phyloP scores from a whole-genome alignment of 2,113 vertebrate species.

The Tympanuchus pallidicinctus region DNA sequence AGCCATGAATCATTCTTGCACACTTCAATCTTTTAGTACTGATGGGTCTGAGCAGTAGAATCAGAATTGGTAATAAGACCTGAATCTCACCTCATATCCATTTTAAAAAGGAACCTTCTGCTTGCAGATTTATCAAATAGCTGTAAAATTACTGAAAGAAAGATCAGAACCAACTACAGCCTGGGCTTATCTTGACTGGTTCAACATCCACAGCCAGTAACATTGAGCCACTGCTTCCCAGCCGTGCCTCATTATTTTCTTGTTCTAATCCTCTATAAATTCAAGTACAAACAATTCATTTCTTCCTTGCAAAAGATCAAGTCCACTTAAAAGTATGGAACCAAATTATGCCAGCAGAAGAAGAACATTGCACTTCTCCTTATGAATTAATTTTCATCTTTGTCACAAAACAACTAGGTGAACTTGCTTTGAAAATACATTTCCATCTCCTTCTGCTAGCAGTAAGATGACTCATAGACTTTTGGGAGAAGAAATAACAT shows the following conservation, averaged over 20 bases:
- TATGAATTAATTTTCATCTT: not conserved
- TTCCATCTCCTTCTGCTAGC: not conserved
- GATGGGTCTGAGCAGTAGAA: not conserved
- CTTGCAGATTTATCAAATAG: not conserved
- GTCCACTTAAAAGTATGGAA: accelerated
- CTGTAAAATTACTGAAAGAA: not conserved
- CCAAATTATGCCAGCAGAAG: not conserved
- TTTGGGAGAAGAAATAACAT: not conserved
- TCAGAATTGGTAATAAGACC: conserved; percentile 12
- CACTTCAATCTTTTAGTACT: not conserved
- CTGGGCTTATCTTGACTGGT: not conserved
- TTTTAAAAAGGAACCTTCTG: not conserved
- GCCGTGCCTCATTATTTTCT: not conserved
- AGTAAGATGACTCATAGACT: not conserved
- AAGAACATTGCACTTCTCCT: not conserved
- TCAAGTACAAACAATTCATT: not conserved
- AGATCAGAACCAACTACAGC: not conserved
- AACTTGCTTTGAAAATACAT: not conserved
- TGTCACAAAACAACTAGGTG: not conserved
- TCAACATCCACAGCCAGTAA: not conserved
- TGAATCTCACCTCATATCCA: not conserved
- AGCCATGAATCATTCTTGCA: not conserved
- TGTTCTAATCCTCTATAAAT: not conserved
- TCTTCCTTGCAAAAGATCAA: not conserved
- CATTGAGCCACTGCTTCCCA: not conserved